These are phyloP conservation scores for Cygnus atratus DNA, from an alignment of 2,113 vertebrate species.

Conservation along the genomic window DNA sequence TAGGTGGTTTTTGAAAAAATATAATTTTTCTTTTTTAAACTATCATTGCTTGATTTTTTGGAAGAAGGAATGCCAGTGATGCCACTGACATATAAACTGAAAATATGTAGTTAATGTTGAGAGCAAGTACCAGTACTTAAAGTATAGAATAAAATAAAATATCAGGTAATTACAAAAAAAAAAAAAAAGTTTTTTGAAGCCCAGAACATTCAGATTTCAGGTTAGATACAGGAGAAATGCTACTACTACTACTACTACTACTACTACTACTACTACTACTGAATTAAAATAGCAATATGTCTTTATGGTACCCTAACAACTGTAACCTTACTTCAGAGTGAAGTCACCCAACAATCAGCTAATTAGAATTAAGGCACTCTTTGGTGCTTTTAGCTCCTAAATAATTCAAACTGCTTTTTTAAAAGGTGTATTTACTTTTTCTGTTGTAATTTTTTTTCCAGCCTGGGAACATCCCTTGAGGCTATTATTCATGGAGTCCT, in stretches of 20 bases:
- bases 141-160: not conserved
- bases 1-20: not conserved
- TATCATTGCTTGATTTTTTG: not conserved
- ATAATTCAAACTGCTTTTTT: not conserved
- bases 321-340: not conserved
- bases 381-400: not conserved
- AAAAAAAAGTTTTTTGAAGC: not conserved
- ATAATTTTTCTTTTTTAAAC: not conserved
- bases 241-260: too few relatives aligned
- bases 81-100: not conserved
- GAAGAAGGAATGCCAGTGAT: not conserved
- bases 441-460: not conserved
- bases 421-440: constrained; percentile 12
- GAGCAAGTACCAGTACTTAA: not conserved
- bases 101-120: not conserved
- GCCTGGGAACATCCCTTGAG: not conserved
- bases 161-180: not conserved
- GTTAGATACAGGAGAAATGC: not conserved
- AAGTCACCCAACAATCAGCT: not conserved
- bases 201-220: not conserved
- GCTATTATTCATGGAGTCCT: not conserved
- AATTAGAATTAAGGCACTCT: not conserved
- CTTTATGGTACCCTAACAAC: not conserved
- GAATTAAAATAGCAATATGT: not conserved
- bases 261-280: too few relatives aligned